Conservation (phyloP, 1,140 invertebrate genomes). For the Leptoteleia sp. region DNA sequence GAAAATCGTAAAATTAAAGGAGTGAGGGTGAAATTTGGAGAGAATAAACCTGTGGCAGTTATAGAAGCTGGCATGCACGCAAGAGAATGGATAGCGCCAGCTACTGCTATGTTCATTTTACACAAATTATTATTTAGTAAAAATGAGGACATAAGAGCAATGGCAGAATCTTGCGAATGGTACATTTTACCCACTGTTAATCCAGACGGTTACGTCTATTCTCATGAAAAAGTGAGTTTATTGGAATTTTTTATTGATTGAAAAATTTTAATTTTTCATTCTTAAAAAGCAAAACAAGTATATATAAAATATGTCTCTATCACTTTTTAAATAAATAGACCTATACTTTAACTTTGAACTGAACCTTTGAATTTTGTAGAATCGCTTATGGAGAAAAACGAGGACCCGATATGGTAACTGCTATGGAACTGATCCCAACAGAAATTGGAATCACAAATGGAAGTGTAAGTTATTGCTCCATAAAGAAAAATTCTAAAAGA, state of each 20-base stretch:
- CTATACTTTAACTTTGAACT: too few relatives aligned
- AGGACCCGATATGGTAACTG: slow-evolving; percentile 83
- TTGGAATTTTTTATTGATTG: too few relatives aligned
- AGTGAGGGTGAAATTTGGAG: slow-evolving; percentile 82
- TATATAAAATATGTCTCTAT: too few relatives aligned
- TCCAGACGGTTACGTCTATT: slow-evolving; percentile 90
- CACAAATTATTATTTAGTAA: slow-evolving; percentile 83
- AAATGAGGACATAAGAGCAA: slow-evolving; percentile 76
- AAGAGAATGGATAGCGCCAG: slow-evolving; percentile 89
- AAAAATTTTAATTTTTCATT: too few relatives aligned
- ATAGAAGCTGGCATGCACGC: slow-evolving; percentile 87
- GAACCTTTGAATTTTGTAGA: too few relatives aligned
- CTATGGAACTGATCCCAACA: slow-evolving; percentile 86
- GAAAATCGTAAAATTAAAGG: slow-evolving; percentile 84
- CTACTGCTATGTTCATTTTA: slow-evolving; percentile 85
- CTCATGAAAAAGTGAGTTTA: slow-evolving; percentile 83
- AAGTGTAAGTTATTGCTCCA: slow-evolving; percentile 81
- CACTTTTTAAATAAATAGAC: too few relatives aligned
- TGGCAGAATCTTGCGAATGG: slow-evolving; percentile 85
- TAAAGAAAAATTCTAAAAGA: too few relatives aligned
- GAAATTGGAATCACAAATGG: slow-evolving; percentile 89
- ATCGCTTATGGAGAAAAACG: slow-evolving; percentile 89
- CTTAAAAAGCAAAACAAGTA: too few relatives aligned
- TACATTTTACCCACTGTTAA: slow-evolving; percentile 87
- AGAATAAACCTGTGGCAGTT: slow-evolving; percentile 80